Percentiles rank a stretch among this genome's conserved stretches.
Evolutionary conservation across 2,888 invertebrate species (phyloP).

Genomic region (Xanthia togata): DNA sequence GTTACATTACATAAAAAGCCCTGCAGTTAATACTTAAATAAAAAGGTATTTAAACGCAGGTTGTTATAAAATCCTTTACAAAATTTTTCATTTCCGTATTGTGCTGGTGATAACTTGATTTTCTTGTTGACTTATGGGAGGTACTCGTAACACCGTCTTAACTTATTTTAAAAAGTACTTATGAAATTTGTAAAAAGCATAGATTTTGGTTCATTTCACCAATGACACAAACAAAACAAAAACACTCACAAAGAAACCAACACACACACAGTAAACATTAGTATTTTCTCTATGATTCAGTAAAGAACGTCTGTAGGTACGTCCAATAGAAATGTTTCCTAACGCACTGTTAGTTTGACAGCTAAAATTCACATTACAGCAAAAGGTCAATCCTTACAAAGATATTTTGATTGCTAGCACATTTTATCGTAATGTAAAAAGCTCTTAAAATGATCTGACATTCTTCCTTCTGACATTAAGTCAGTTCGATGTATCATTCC

Average conservation of each 20-base stretch:
- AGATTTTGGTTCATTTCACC: not conserved
- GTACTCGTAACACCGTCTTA: not conserved
- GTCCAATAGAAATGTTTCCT: not conserved
- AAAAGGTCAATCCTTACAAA: not conserved
- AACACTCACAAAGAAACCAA: no score
- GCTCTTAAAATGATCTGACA: constrained; percentile 23
- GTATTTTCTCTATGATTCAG: not conserved
- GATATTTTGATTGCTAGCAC: not conserved
- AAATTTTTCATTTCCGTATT: constrained; percentile 15
- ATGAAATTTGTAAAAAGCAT: not conserved
- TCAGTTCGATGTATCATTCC: constrained; percentile 26
- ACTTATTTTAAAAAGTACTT: not conserved
- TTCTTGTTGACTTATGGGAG: constrained; percentile 5
- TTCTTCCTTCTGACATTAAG: constrained; percentile 42
- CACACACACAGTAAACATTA: not conserved
- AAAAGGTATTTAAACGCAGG: not conserved
- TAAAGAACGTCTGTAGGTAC: not conserved
- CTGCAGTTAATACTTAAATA: not conserved
- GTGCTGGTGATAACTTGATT: constrained; percentile 16
- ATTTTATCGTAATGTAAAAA: constrained; percentile 9
- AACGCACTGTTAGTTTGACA: not conserved
- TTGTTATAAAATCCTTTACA: constrained; percentile 16
- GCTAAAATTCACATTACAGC: not conserved
- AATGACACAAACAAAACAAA: not conserved
- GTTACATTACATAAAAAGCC: not conserved